These are phyloP conservation scores for Andinoacara biseriatus DNA, from an alignment of 2,113 vertebrate genomes.

Conservation along the genomic window DNA sequence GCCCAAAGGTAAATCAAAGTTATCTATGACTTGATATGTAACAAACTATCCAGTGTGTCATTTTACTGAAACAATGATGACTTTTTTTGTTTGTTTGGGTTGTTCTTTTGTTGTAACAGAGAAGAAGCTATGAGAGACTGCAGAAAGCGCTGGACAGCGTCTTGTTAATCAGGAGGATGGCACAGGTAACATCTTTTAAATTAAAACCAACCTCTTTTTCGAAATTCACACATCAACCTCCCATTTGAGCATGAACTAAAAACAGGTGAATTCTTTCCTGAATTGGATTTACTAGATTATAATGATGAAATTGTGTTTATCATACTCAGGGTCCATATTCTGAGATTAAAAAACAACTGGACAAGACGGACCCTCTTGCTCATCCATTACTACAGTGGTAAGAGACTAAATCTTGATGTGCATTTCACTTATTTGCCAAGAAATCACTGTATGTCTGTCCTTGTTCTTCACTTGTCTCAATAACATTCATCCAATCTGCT, in stretches of 20 bases:
- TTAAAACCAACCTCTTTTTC: slow-evolving; percentile 2
- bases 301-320: not conserved
- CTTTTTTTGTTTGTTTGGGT: not conserved
- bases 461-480: not conserved
- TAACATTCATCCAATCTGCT: not conserved
- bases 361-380: slow-evolving; percentile 91
- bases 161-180: slow-evolving; percentile 93
- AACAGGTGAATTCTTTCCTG: not conserved
- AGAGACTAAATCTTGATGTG: slow-evolving; percentile 33
- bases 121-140: slow-evolving; percentile 92
- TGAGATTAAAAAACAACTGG: slow-evolving; percentile 98
- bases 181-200: slow-evolving; percentile 83
- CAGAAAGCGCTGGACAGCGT: slow-evolving; percentile 94
- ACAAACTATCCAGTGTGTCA: not conserved
- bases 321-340: slow-evolving; percentile 88
- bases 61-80: not conserved
- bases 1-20: slow-evolving; percentile 85
- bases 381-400: slow-evolving; percentile 95
- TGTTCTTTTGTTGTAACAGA: slow-evolving; percentile 75
- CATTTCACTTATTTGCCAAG: not conserved
- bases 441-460: not conserved
- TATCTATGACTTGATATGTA: not conserved
- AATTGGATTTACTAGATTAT: not conserved
- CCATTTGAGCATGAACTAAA: not conserved
- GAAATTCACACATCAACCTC: not conserved